phyloP scores from a whole-genome alignment of 2,797 vertebrate genomes.

The Rhinogobio ventralis region DNA sequence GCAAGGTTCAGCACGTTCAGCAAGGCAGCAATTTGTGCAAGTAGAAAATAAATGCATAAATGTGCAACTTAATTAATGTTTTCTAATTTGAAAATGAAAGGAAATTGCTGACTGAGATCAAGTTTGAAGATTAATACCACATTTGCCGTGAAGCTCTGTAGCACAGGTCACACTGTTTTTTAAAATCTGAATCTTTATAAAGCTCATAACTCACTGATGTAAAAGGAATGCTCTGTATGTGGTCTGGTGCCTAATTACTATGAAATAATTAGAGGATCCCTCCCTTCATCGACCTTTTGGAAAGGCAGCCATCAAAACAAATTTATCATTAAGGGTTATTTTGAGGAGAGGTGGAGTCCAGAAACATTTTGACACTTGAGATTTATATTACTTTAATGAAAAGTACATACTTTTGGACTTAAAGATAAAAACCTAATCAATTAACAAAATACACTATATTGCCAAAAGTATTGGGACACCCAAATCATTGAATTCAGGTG shows the following conservation, averaged over 20 bases:
- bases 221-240: slow-evolving; percentile 39
- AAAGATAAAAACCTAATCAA: neutral
- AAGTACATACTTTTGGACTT: neutral
- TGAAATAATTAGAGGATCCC: slow-evolving; percentile 43
- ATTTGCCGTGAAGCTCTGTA: neutral
- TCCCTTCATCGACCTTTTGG: slow-evolving; percentile 50
- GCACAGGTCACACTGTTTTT: slow-evolving; percentile 29
- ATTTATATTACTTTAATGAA: neutral
- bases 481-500: too few relatives aligned
- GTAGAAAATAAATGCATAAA: neutral
- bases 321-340: neutral
- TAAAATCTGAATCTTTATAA: slow-evolving; percentile 26
- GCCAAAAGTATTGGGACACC: too few relatives aligned
- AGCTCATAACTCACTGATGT: slow-evolving; percentile 18
- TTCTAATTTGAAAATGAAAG: neutral
- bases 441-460: neutral
- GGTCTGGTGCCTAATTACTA: slow-evolving; percentile 49
- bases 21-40: neutral
- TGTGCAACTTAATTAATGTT: neutral
- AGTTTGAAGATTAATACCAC: slow-evolving; percentile 4
- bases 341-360: neutral
- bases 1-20: too few relatives aligned
- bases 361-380: neutral
- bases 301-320: slow-evolving; percentile 24
- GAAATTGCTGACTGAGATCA: neutral